Evolutionary conservation across 2,113 vertebrate genomes (phyloP), one percentile per base, ranked within the genome.

Genomic region (Cyprinodon variegatus): DNA sequence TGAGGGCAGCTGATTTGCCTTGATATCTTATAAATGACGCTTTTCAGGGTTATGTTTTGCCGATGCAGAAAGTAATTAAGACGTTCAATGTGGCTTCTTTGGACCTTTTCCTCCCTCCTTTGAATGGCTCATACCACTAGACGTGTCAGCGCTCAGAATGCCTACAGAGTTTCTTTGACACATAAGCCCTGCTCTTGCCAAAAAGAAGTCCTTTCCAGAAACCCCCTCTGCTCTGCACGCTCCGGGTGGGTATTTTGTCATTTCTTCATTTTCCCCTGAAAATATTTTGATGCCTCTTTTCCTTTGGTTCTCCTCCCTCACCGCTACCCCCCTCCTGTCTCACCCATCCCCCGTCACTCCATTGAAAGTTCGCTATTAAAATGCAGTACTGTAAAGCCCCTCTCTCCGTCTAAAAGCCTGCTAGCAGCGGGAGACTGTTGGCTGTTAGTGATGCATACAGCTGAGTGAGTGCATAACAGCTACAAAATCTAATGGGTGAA

Each of bases 301-400:
- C 61, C 86, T 88, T 88, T 82, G 75, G 39, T 53, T 64, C 61
- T 70, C 81, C 37, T 65, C 43, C 62, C 50, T 46, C 53, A 12
- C 50, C 62, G 17, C 68, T 14, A 39, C 81, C 60, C 48, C 48
- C 43, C 39, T 72, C 61, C 48, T 65, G 75, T 61, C 85, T 72
- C 76, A 73, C 77, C 84, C 83, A 81, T 79, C 81, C 87, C 83
- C 86, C 65, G 65, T 84, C 87, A 78, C 83, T 88, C 90, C 86
- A 93, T 93, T 93, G 85, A 93, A 87, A 86, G 88, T 90, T 90
- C 84, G 90, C 86, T 92, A 92, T 93, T 93, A 91, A 93, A 91
- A 92, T 92, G 91, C 91, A 92, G 90, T 90, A 92, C 86, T 90
- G 89, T 88, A 90, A 90, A 92, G 89, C 90, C 50, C 50, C 87